Evolutionary conservation across 2,113 vertebrate genomes (phyloP), one percentile per base, ranked within the genome.

Genomic region (Microtus oregoni): DNA sequence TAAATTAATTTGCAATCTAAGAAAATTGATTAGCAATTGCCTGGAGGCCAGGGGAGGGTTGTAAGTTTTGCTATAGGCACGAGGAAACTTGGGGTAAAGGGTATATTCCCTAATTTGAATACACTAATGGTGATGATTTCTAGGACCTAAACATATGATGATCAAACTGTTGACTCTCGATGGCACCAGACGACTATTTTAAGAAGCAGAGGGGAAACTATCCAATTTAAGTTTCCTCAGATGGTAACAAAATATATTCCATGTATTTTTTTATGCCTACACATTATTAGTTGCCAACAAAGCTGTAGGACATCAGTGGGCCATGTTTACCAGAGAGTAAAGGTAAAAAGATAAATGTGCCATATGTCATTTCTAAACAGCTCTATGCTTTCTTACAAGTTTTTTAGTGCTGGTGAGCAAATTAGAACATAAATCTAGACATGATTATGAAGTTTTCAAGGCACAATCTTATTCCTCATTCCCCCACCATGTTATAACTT

Each of bases 231-330:
- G 67, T 75, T 86, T 91, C 8, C 68, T 65, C 41, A 52, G 90
- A 68, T 79, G n/a, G 50, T 78, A 94, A 85, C 28, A 89, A 90
- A 76, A 30, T 81, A 73, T 79, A 68, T 41, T 92, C 52, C 8
- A 35, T n/a, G 9, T 47, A 26, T 44, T 50, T 41, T 79, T 52
- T 41, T 94, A 44, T 76, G 35, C 22, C 44, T 12, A 82, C 3
- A 65, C 28, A 90, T 89, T 26, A 93, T 68, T 86, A 89, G 77
- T 58, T 78, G 10, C 73, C 61, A 79, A 93, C 63, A 78, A 86
- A 92, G 12, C 30, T 89, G 30, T 77, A 89, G 10, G 22, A 73
- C 24, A 83, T 3, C 22, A 41, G 26, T 70, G 41, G 90, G n/a
- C 32, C 9, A 58, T 73, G 32, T 73, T 67, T 73, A 65, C 5